A percentile compares a stretch with the other conserved stretches of the same genome.
These are phyloP conservation scores for Lasioglossum lativentre DNA, from an alignment of 2,888 invertebrate species.

Conservation along the genomic window DNA sequence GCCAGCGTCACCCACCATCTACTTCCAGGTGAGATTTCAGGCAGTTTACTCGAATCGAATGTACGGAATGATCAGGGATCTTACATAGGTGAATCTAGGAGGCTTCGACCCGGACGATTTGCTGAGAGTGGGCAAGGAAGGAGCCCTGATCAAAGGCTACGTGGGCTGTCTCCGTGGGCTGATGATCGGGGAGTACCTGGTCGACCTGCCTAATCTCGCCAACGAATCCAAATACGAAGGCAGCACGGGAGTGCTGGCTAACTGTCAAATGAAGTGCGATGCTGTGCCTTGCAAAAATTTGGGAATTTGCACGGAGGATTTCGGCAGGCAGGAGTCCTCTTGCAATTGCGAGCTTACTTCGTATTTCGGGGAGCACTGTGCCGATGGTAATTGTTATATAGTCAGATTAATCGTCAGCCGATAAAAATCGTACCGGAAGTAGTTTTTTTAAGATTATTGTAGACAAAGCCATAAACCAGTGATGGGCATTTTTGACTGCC, in stretches of 20 bases:
- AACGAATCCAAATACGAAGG: constrained; percentile 90
- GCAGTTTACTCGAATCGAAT: constrained; percentile 7
- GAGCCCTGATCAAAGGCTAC: constrained; percentile 89
- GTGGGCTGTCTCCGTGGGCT: constrained; percentile 95
- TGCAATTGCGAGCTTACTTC: constrained; percentile 96
- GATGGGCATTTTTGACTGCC: too few relatives aligned
- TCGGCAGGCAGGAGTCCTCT: constrained; percentile 92
- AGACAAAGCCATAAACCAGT: not conserved
- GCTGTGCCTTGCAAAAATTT: constrained; percentile 94
- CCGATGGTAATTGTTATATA: constrained; percentile 86
- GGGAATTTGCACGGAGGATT: constrained; percentile 95
- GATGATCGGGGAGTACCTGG: constrained; percentile 92
- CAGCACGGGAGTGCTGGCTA: constrained; percentile 90
- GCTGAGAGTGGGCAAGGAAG: constrained; percentile 86
- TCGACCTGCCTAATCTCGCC: constrained; percentile 91
- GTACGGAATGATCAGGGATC: constrained; percentile 37
- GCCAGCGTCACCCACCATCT: constrained; percentile 94
- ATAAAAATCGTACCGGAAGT: too few relatives aligned
- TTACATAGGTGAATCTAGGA: constrained; percentile 92
- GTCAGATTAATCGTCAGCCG: too few relatives aligned
- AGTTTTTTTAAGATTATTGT: not conserved
- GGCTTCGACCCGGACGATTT: constrained; percentile 92
- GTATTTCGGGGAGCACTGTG: constrained; percentile 94
- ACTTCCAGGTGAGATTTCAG: constrained; percentile 89
- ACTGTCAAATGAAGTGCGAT: constrained; percentile 96